Evolutionary conservation across 2,888 invertebrate species (phyloP).

Genomic region (Cryptocephalus moraei): DNA sequence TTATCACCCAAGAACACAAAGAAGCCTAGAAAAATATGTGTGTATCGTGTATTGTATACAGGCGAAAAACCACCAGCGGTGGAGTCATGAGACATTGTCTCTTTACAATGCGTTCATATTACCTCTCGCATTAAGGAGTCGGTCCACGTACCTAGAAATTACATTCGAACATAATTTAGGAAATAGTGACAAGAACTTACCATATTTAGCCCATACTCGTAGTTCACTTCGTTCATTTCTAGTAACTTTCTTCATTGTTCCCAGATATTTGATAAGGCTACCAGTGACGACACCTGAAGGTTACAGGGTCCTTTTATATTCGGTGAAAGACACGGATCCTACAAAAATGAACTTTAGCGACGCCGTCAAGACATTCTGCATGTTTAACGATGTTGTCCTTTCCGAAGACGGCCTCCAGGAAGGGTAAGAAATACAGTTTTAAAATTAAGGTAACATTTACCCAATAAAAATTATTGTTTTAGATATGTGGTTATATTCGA

Average conservation of each 20-base stretch:
- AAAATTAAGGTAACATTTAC: neutral
- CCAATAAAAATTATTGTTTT: conserved; percentile 5
- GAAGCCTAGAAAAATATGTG: too few relatives aligned
- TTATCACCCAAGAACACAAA: too few relatives aligned
- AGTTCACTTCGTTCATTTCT: neutral
- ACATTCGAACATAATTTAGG: too few relatives aligned
- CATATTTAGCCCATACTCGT: too few relatives aligned
- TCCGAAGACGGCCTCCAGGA: conserved; percentile 47
- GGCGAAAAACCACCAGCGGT: too few relatives aligned
- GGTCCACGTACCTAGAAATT: too few relatives aligned
- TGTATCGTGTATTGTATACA: too few relatives aligned
- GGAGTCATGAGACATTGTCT: too few relatives aligned
- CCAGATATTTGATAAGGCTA: conserved; percentile 51
- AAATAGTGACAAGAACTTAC: too few relatives aligned
- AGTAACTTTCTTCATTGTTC: conserved; percentile 11
- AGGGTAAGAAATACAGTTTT: conserved; percentile 24
- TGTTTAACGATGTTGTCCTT: conserved; percentile 55
- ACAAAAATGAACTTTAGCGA: conserved; percentile 55
- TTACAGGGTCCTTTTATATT: conserved; percentile 50
- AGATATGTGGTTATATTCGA: conserved; percentile 56
- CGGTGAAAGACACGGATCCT: conserved; percentile 49
- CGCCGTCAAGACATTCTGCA: conserved; percentile 52
- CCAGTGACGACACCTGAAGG: conserved; percentile 53
- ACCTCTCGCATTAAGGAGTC: too few relatives aligned
- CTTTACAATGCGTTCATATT: too few relatives aligned